phyloP scores from a whole-genome alignment of 2,113 vertebrate species.

The Xenopus tropicalis region DNA sequence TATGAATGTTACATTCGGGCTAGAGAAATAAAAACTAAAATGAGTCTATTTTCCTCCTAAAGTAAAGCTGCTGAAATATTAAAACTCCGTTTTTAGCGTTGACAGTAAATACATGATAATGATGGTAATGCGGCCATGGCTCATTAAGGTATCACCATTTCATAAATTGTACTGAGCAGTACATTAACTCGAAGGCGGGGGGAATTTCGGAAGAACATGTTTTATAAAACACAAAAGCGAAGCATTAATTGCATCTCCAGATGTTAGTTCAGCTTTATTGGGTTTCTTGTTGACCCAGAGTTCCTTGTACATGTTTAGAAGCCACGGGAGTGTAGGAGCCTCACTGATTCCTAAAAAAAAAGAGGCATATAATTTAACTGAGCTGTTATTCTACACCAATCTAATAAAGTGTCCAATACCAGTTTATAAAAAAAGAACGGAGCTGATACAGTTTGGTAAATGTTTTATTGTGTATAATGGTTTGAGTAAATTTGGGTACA shows the following conservation, averaged over 20 bases:
- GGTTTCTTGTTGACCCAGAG: not conserved
- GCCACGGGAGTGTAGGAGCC: not conserved
- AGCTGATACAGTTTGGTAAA: too few relatives aligned
- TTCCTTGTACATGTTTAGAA: not conserved
- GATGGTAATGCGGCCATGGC: not conserved
- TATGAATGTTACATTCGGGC: not conserved
- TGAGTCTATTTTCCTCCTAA: not conserved
- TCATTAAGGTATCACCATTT: conserved; percentile 12
- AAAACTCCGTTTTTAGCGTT: not conserved
- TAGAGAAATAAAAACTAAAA: not conserved
- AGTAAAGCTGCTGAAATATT: not conserved
- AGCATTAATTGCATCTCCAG: conserved; percentile 1
- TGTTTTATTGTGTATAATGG: too few relatives aligned
- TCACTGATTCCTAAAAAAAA: not conserved
- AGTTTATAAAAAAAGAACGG: too few relatives aligned
- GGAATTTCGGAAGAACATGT: not conserved
- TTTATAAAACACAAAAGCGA: not conserved
- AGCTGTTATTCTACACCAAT: too few relatives aligned
- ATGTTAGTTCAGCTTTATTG: conserved; percentile 13
- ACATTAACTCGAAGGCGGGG: conserved; percentile 2
- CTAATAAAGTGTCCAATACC: too few relatives aligned
- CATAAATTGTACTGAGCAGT: conserved; percentile 6
- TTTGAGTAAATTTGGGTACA: too few relatives aligned
- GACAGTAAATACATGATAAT: conserved; percentile 19
- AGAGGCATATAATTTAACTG: too few relatives aligned